Evolutionary conservation across 1,140 invertebrate species (phyloP).

Genomic region (Rhyacophila brunnea): DNA sequence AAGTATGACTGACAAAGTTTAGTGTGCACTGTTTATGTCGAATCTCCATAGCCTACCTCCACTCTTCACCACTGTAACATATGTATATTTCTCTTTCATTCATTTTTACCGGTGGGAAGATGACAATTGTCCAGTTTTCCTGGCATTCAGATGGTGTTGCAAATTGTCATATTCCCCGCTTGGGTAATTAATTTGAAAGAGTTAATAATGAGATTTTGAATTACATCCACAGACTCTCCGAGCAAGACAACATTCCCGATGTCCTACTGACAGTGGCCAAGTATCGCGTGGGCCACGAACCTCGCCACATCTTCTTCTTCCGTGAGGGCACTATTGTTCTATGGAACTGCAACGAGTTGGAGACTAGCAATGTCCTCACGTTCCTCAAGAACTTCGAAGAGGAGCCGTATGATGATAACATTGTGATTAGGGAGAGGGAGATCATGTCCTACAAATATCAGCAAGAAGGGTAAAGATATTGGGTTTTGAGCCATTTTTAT

Average conservation of each 20-base stretch:
- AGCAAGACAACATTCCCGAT: constrained; percentile 59
- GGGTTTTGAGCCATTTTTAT: too few species aligned
- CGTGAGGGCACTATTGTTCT: constrained; percentile 86
- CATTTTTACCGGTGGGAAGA: too few species aligned
- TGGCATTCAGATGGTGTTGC: too few species aligned
- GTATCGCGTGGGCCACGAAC: constrained; percentile 68
- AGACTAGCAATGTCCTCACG: constrained; percentile 73
- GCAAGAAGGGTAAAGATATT: constrained; percentile 58
- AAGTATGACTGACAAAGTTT: too few species aligned
- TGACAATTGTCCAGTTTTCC: too few species aligned
- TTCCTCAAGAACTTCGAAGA: constrained; percentile 67
- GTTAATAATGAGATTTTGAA: too few species aligned
- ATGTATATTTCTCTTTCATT: too few species aligned
- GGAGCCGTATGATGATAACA: constrained; percentile 65
- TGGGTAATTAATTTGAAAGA: too few species aligned
- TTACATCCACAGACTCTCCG: constrained; percentile 33
- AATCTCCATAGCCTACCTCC: too few species aligned
- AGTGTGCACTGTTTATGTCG: too few species aligned
- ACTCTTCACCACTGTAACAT: too few species aligned
- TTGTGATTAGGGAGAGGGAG: constrained; percentile 79
- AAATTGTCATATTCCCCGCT: too few species aligned
- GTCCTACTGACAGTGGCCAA: constrained; percentile 74
- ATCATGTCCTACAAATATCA: constrained; percentile 77
- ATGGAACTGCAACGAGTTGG: constrained; percentile 88
- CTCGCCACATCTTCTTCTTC: constrained; percentile 81